Evolutionary conservation across 2,797 vertebrate species (phyloP).

Genomic region (Echeneis naucrates): DNA sequence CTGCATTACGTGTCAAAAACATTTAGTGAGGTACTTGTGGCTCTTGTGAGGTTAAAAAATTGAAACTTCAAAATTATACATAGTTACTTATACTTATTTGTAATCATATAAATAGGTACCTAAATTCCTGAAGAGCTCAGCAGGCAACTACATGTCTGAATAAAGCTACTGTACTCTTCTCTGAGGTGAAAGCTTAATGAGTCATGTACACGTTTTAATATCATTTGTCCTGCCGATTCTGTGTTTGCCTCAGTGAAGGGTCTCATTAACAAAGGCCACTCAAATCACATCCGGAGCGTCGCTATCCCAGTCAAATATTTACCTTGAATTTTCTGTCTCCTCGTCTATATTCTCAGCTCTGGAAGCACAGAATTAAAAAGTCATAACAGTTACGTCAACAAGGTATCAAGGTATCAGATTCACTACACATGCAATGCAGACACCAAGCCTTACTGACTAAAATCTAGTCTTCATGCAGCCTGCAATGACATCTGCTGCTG

Average conservation of each 20-base stretch:
- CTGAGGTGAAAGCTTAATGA: neutral
- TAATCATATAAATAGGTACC: neutral
- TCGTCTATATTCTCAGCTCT: slow-evolving; percentile 78
- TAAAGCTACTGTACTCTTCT: too few species aligned
- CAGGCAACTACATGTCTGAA: neutral
- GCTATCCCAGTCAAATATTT: slow-evolving; percentile 67
- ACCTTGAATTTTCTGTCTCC: slow-evolving; percentile 76
- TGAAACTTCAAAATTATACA: too few species aligned
- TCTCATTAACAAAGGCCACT: slow-evolving; percentile 43
- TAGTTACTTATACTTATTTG: too few species aligned
- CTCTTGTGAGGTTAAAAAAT: too few species aligned
- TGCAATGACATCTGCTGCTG: neutral
- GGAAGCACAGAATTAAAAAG: slow-evolving; percentile 80
- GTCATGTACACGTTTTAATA: neutral
- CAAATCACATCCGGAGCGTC: slow-evolving; percentile 48
- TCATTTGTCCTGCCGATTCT: neutral
- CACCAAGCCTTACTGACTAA: slow-evolving; percentile 31
- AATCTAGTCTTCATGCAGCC: slow-evolving; percentile 37
- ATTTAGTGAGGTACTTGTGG: too few species aligned
- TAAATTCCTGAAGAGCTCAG: neutral
- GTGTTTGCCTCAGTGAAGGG: slow-evolving; percentile 11
- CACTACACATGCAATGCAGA: slow-evolving; percentile 48
- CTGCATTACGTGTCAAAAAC: too few species aligned
- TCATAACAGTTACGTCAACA: slow-evolving; percentile 56
- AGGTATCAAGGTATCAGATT: slow-evolving; percentile 24